phyloP scores from a whole-genome alignment of 2,888 invertebrate species.

The Doris montereyensis region DNA sequence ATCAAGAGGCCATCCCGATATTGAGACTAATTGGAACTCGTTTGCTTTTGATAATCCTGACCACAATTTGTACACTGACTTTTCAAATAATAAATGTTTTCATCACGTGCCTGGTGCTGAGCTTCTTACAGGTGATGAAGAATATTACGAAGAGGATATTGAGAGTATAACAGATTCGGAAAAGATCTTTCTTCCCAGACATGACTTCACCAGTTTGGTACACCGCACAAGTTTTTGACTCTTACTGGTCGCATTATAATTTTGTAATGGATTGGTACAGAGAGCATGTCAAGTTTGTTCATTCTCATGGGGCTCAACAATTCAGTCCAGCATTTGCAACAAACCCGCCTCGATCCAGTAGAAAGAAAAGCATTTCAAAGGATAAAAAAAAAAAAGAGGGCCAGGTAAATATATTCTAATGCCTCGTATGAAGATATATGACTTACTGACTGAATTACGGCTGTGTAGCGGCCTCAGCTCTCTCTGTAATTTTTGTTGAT shows the following conservation, averaged over 20 bases:
- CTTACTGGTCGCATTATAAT: constrained; percentile 63
- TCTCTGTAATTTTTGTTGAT: background rate
- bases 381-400: background rate
- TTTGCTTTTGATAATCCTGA: constrained; percentile 22
- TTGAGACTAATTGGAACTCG: too few species aligned
- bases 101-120: background rate
- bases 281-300: constrained; percentile 54
- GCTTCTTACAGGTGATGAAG: too few species aligned
- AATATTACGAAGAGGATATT: background rate
- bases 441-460: background rate
- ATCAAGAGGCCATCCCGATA: too few species aligned
- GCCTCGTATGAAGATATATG: background rate
- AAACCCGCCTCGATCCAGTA: background rate
- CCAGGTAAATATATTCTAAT: background rate
- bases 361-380: background rate
- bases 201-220: constrained; percentile 49
- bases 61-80: constrained; percentile 30
- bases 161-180: background rate
- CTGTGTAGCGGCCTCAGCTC: too few species aligned
- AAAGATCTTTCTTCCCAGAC: constrained; percentile 34
- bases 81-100: constrained; percentile 6
- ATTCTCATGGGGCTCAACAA: background rate
- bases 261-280: constrained; percentile 60
- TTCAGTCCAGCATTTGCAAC: too few species aligned
- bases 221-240: constrained; percentile 54